These are phyloP conservation scores for Phrynosoma blainvillii DNA, from an alignment of 2,113 vertebrate species.

Conservation along the genomic window DNA sequence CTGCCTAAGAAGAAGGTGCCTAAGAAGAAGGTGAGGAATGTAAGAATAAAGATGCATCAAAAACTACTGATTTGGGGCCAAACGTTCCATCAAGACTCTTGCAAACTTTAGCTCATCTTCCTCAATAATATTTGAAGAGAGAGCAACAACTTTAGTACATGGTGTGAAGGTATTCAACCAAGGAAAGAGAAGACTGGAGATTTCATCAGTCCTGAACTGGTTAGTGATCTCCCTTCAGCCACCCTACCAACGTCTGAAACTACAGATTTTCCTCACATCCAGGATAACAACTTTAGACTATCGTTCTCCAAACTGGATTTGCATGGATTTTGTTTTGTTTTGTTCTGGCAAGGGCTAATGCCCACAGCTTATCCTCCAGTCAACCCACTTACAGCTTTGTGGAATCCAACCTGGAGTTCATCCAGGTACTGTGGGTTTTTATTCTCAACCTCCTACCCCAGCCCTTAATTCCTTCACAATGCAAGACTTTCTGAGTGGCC, in stretches of 20 bases:
- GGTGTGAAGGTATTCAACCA: too few species aligned
- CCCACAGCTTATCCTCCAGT: neutral
- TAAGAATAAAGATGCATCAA: neutral
- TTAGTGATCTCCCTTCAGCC: neutral
- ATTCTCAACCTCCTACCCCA: conserved; percentile 26
- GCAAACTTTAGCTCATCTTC: neutral
- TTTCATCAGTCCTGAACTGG: neutral
- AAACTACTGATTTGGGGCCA: neutral
- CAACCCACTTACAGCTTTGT: neutral
- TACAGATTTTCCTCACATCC: too few species aligned
- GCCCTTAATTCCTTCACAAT: conserved; percentile 43
- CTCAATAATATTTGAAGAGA: neutral
- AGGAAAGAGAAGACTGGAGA: neutral
- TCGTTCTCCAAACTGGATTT: neutral
- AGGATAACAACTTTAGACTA: neutral
- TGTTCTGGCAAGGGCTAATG: neutral
- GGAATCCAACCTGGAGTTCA: neutral
- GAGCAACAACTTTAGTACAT: neutral
- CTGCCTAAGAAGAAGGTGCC: neutral
- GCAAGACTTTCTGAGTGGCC: conserved; percentile 39
- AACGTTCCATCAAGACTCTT: neutral
- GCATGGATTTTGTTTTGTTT: neutral
- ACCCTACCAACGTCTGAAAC: too few species aligned
- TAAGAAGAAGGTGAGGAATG: neutral
- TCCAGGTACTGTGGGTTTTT: conserved; percentile 27